Base-by-base conservation (phyloP, 2,888 invertebrate genomes). In the Sinotaia quadrata region DNA sequence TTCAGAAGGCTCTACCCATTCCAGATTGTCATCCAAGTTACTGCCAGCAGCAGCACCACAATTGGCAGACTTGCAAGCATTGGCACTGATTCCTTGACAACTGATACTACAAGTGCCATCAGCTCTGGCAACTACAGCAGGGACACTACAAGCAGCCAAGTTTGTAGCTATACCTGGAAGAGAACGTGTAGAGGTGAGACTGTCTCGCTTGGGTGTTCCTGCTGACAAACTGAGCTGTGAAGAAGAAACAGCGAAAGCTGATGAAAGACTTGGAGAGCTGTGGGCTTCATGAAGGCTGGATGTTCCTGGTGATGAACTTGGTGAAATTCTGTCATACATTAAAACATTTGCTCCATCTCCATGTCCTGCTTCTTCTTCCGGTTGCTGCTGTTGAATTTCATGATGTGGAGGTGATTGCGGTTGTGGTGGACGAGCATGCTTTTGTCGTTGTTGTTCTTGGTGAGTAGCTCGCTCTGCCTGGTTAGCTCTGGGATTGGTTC, bases 1-100 rank as follows among this genome's bases (percentile, higher is more conserved):
- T 51, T 31, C 47, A 15, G 47, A 4, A 3, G 18, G 7, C 21
- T 65, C 65, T 33, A 56, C 33, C 44, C 33, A 24, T 27, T 65
- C 65, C 54, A 54, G 27, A 29, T 37, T 27, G 12, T 52, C 63
- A 7, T 58, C 66, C n/a, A 67, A 24, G 34, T 58, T 67, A 49
- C 41, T 51, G n/a, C 66, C 21, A 27, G 52, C 47, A 29, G 61
- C 62, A 33, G 49, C 68, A 21, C 71, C 68, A 21, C 71, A 56
- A 63, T 59, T 69, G n/a, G 71, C 71, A 37, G 67, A 70, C 54
- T 71, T 74, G 8, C 34, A 51, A 41, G 66, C 65, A 47, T 73
- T 73, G 47, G 73, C 73, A 59, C 70, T 71, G 37, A 41, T 37
- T 18, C 54, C 56, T 29, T 34, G 15, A 18, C 37, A 51, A 27